Evolutionary conservation across 2,888 invertebrate genomes (phyloP).

Genomic region (Thalpophila matura): DNA sequence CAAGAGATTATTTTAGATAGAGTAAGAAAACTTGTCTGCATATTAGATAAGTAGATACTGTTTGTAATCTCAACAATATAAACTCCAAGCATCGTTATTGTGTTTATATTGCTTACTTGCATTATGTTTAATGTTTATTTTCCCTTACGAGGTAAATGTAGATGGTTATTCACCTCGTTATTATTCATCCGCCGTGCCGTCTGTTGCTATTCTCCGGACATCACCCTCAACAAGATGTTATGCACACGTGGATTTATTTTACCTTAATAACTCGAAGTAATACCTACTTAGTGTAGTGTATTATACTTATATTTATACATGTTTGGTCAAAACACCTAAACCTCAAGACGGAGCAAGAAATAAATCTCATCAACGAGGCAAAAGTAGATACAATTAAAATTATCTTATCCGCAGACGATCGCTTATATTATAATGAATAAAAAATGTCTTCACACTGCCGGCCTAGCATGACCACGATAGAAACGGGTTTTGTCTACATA

Average conservation of each 20-base stretch:
- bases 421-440: no score
- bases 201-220: constrained; percentile 50
- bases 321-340: no score
- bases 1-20: constrained; percentile 62
- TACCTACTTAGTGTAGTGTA: background rate
- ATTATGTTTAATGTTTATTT: constrained; percentile 40
- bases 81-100: constrained; percentile 47
- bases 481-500: no score
- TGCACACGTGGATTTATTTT: constrained; percentile 27
- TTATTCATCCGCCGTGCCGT: constrained; percentile 47
- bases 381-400: no score
- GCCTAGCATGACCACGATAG: no score
- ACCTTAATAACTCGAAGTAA: constrained; percentile 17
- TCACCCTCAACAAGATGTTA: constrained; percentile 25
- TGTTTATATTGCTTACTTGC: constrained; percentile 45
- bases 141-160: constrained; percentile 49
- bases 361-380: no score
- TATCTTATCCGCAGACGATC: no score
- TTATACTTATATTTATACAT: no score
- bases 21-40: constrained; percentile 57
- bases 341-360: no score
- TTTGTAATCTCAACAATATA: constrained; percentile 70
- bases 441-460: no score
- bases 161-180: constrained; percentile 36
- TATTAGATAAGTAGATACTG: constrained; percentile 52